These are phyloP conservation scores for Poecilia wingei DNA, from an alignment of 2,797 vertebrate species.

Conservation along the genomic window DNA sequence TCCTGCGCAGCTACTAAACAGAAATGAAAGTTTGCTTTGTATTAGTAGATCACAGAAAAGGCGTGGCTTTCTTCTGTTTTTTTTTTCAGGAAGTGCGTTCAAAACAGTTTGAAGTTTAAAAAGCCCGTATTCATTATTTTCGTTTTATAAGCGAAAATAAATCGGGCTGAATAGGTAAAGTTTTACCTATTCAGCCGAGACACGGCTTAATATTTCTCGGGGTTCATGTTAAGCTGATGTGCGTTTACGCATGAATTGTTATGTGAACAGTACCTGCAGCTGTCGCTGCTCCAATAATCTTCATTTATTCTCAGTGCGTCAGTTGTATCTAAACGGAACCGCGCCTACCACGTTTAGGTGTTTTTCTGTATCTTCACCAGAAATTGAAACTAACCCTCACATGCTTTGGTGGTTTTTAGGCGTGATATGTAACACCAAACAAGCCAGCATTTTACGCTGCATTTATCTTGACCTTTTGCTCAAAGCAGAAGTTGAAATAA, in stretches of 20 bases:
- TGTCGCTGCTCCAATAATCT: conserved; percentile 11
- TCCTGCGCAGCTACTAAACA: conserved; percentile 22
- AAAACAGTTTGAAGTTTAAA: neutral
- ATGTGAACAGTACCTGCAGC: neutral
- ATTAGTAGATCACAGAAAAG: conserved; percentile 34
- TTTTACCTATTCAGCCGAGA: neutral
- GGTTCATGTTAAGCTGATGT: conserved; percentile 6
- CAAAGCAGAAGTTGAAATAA: conserved; percentile 33
- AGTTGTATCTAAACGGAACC: conserved; percentile 38
- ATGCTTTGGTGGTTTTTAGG: neutral
- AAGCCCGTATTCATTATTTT: neutral
- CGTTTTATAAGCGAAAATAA: neutral
- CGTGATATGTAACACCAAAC: conserved; percentile 23
- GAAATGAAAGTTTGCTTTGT: conserved; percentile 48
- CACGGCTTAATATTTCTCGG: neutral
- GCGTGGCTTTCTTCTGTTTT: conserved; percentile 49
- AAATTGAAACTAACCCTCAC: conserved; percentile 4
- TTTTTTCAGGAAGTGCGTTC: conserved; percentile 36
- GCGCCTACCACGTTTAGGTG: neutral
- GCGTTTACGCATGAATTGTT: neutral
- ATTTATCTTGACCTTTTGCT: conserved; percentile 27
- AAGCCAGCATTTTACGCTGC: conserved; percentile 43
- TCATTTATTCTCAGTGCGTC: conserved; percentile 34
- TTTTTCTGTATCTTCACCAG: neutral
- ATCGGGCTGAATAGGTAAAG: neutral